phyloP scores from a whole-genome alignment of 2,797 vertebrate species.

The Galaxias olidus region DNA sequence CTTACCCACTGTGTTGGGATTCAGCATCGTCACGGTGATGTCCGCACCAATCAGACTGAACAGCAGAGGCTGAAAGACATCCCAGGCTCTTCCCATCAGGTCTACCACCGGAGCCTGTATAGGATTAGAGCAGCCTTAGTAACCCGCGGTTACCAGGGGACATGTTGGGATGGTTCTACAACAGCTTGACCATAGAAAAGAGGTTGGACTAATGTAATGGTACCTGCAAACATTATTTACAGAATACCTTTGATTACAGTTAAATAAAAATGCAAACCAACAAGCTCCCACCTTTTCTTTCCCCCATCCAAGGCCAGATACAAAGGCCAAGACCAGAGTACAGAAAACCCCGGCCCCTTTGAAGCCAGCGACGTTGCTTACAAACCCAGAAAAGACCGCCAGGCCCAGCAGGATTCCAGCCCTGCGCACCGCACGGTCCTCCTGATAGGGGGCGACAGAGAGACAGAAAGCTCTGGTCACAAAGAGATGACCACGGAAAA shows the following conservation, averaged over 20 bases:
- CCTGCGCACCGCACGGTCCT: conserved; percentile 76
- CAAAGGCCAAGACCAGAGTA: conserved; percentile 86
- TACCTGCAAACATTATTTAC: too few species aligned
- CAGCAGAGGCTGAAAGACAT: conserved; percentile 89
- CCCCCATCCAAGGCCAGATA: conserved; percentile 86
- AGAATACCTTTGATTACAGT: not conserved
- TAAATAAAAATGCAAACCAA: not conserved
- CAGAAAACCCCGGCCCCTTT: conserved; percentile 88
- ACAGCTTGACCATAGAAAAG: too few species aligned
- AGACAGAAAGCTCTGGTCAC: not conserved
- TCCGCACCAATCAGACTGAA: conserved; percentile 94
- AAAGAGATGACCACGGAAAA: too few species aligned
- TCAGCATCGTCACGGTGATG: conserved; percentile 81
- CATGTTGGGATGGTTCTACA: too few species aligned
- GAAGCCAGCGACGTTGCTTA: conserved; percentile 76
- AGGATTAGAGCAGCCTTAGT: too few species aligned
- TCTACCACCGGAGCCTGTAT: conserved; percentile 81
- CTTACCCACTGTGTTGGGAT: conserved; percentile 87
- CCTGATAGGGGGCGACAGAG: conserved; percentile 57
- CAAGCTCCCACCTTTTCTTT: conserved; percentile 76
- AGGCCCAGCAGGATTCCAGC: conserved; percentile 80
- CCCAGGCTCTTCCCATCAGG: conserved; percentile 82
- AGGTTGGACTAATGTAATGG: too few species aligned
- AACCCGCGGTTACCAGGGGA: too few species aligned
- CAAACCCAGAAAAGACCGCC: conserved; percentile 84